phyloP scores from a whole-genome alignment of 2,888 invertebrate genomes.

The Nezara viridula region DNA sequence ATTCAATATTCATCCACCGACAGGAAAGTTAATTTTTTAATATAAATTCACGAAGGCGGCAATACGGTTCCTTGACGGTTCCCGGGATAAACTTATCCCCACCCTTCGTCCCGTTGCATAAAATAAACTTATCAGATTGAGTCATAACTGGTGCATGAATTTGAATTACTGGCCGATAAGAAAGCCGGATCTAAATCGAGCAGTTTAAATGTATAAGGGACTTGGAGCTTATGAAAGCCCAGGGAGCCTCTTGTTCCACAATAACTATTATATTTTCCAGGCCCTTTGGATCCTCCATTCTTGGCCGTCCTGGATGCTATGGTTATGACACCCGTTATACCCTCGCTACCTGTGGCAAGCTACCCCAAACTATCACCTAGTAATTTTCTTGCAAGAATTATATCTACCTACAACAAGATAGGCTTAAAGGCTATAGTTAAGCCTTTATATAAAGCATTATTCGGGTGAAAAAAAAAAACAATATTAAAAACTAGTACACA shows the following conservation, averaged over 20 bases:
- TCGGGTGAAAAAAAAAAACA: not conserved
- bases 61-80: not conserved
- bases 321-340: not conserved
- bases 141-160: conserved; percentile 31
- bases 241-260: conserved; percentile 14
- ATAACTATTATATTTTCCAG: conserved; percentile 47
- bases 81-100: not conserved
- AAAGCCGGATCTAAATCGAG: conserved; percentile 15
- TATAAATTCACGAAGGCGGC: not conserved
- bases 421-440: not conserved
- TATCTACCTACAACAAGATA: not conserved
- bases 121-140: conserved; percentile 21
- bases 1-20: not conserved
- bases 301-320: not conserved
- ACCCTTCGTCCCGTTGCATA: not conserved
- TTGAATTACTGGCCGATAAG: conserved; percentile 35
- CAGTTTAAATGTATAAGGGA: conserved; percentile 51
- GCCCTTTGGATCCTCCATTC: not conserved
- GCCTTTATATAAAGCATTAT: not conserved
- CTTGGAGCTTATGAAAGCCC: conserved; percentile 10
- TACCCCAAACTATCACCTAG: not conserved
- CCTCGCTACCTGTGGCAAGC: not conserved
- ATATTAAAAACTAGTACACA: not conserved
- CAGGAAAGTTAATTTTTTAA: not conserved
- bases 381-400: not conserved